A percentile compares a stretch with the other conserved stretches of the same genome.
phyloP scores from a whole-genome alignment of 2,797 vertebrate genomes.

The Malurus splendens region DNA sequence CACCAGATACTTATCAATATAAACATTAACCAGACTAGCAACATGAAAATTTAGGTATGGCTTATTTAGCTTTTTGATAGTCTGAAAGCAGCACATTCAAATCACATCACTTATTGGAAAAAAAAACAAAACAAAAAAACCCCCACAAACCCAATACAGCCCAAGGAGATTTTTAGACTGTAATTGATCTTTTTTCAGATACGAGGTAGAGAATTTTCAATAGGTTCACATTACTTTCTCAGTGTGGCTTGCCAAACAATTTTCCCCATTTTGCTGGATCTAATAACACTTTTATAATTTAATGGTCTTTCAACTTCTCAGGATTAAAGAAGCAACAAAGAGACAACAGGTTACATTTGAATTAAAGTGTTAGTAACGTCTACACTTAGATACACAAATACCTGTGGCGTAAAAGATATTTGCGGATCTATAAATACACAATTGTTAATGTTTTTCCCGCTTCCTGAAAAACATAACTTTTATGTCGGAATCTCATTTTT shows the following conservation, averaged over 20 bases:
- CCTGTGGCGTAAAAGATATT: background rate
- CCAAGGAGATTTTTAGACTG: constrained; percentile 19
- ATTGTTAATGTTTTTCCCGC: background rate
- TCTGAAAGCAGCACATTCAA: constrained; percentile 25
- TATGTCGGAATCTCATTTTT: background rate
- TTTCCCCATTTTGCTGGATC: background rate
- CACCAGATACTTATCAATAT: background rate
- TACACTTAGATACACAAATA: background rate
- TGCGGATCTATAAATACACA: background rate
- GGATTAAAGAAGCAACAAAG: background rate
- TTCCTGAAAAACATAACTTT: background rate
- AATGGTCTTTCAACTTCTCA: background rate
- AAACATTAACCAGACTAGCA: constrained; percentile 11
- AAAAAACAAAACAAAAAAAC: background rate
- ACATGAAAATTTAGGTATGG: constrained; percentile 2
- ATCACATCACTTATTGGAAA: background rate
- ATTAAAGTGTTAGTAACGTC: background rate
- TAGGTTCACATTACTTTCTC: background rate
- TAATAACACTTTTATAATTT: background rate
- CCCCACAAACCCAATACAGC: background rate
- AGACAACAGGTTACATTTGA: background rate
- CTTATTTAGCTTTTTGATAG: constrained; percentile 34
- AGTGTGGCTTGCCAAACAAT: constrained; percentile 12
- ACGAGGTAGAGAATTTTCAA: constrained; percentile 3
- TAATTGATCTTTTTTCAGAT: constrained; percentile 13